These are phyloP conservation scores for Eulemur rubriventer DNA, from an alignment of 2,797 vertebrate genomes.

Conservation along the genomic window DNA sequence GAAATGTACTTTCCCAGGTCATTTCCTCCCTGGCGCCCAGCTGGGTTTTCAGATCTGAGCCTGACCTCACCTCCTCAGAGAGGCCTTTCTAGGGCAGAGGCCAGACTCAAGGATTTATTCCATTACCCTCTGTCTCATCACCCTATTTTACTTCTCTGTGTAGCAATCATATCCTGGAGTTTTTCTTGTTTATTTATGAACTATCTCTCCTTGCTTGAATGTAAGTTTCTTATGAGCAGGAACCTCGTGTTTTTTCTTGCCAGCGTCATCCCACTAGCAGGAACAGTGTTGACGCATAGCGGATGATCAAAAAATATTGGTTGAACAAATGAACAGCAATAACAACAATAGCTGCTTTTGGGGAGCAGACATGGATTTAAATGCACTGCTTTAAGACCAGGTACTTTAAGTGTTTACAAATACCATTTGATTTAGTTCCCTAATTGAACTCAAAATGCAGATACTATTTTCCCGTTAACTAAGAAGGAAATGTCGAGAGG, in stretches of 20 bases:
- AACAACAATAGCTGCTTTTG: background rate
- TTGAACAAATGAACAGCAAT: background rate
- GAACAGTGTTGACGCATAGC: background rate
- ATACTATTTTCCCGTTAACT: background rate
- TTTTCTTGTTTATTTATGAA: constrained; percentile 3
- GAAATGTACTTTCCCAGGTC: too few species aligned
- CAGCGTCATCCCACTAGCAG: background rate
- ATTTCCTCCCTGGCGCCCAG: background rate
- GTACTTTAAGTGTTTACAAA: background rate
- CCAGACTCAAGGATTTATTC: background rate
- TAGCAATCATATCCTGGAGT: background rate
- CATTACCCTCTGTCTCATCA: background rate
- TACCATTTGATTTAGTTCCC: constrained; percentile 25
- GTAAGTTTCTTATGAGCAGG: background rate
- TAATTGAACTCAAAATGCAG: background rate
- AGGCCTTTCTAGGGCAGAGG: background rate
- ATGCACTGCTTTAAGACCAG: background rate
- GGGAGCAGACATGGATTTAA: background rate
- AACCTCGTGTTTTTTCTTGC: background rate
- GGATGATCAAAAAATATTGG: background rate
- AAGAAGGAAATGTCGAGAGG: constrained; percentile 34
- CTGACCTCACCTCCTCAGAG: background rate
- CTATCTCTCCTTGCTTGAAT: background rate
- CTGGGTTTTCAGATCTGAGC: background rate
- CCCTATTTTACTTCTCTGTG: background rate